These are phyloP conservation scores for Octopus sinensis DNA, from an alignment of 1,140 invertebrate species.

Conservation along the genomic window DNA sequence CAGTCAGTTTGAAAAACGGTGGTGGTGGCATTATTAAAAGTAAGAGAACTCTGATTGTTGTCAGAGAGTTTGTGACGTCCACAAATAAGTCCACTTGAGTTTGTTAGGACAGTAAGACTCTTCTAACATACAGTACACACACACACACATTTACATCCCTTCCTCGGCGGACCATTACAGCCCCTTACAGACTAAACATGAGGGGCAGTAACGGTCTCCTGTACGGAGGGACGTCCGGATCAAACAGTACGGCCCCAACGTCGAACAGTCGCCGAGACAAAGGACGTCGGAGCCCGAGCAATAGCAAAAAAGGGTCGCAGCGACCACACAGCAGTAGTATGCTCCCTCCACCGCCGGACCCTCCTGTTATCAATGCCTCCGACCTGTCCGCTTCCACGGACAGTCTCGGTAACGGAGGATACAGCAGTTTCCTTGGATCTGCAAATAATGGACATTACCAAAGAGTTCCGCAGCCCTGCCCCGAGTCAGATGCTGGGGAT, in stretches of 20 bases:
- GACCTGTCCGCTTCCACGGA: not conserved
- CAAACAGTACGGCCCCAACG: not conserved
- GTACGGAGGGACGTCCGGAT: not conserved
- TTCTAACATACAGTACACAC: no score
- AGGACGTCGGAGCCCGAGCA: not conserved
- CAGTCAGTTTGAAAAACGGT: no score
- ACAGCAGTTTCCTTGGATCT: slow-evolving; percentile 6
- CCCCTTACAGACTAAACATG: not conserved
- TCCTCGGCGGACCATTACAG: no score
- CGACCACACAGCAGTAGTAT: not conserved
- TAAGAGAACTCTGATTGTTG: no score
- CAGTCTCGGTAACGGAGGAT: not conserved
- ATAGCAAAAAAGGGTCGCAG: not conserved
- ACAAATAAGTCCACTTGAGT: no score
- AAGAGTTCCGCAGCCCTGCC: not conserved
- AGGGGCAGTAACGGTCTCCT: not conserved
- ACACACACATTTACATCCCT: no score
- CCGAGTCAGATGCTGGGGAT: not conserved
- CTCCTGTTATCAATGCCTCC: not conserved
- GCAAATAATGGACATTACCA: slow-evolving; percentile 2
- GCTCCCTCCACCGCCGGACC: not conserved
- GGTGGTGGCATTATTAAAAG: no score
- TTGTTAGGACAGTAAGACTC: no score
- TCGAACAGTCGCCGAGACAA: not conserved
- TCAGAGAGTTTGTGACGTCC: no score